These are phyloP conservation scores for Drosophila diplacantha DNA, from an alignment of 2,888 invertebrate species.

Conservation along the genomic window DNA sequence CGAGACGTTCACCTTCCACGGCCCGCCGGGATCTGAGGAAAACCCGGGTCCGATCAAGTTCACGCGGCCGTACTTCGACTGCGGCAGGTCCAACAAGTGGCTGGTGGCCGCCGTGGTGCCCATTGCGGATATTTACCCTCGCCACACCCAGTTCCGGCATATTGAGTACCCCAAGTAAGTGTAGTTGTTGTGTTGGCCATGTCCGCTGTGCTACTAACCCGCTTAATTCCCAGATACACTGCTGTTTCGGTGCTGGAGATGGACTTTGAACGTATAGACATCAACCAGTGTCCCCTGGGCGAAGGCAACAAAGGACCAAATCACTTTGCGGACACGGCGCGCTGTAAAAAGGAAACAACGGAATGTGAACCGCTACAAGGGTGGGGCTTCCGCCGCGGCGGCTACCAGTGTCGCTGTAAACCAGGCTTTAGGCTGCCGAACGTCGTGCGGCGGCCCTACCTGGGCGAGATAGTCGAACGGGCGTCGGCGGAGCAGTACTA, in stretches of 20 bases:
- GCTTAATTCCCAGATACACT: constrained; percentile 82
- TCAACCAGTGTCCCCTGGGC: constrained; percentile 96
- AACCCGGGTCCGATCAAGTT: constrained; percentile 94
- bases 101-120: constrained; percentile 95
- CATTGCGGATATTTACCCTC: constrained; percentile 95
- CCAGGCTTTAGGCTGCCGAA: constrained; percentile 93
- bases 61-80: constrained; percentile 97
- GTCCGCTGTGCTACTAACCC: neutral
- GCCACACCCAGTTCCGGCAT: constrained; percentile 94
- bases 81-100: constrained; percentile 97
- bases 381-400: constrained; percentile 96
- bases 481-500: constrained; percentile 96
- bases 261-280: constrained; percentile 97
- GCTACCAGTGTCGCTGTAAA: constrained; percentile 95
- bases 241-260: constrained; percentile 95
- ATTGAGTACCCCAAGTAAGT: constrained; percentile 94
- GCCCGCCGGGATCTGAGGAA: constrained; percentile 94
- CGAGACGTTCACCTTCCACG: constrained; percentile 97
- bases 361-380: constrained; percentile 98
- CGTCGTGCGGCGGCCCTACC: constrained; percentile 91
- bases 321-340: constrained; percentile 90
- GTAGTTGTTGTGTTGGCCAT: rapidly evolving
- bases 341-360: constrained; percentile 93
- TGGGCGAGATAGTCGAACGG: constrained; percentile 95
- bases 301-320: constrained; percentile 93